These are phyloP conservation scores for Cryptomyrus ogoouensis DNA, from an alignment of 2,113 vertebrate species.

Conservation along the genomic window DNA sequence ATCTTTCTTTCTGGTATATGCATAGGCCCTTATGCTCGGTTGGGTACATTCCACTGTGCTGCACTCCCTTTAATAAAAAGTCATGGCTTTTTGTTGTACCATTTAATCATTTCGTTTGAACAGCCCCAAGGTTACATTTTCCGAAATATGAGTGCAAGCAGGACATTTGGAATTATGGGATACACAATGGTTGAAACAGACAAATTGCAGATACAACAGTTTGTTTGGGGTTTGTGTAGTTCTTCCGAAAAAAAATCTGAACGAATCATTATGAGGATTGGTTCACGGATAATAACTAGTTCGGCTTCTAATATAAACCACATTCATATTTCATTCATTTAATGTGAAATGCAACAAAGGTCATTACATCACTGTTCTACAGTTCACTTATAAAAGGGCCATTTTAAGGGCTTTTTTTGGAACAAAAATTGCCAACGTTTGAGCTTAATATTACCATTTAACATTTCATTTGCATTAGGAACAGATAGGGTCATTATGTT, in stretches of 20 bases:
- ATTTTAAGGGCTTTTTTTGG: neutral
- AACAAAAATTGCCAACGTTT: neutral
- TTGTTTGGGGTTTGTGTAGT: neutral
- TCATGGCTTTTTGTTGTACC: neutral
- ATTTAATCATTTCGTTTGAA: neutral
- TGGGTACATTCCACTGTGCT: neutral
- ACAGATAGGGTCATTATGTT: neutral
- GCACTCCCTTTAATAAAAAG: neutral
- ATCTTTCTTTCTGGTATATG: neutral
- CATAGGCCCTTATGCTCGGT: neutral
- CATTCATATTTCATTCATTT: conserved; percentile 9
- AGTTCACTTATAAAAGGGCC: neutral
- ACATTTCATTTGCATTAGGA: neutral
- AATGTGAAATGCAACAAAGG: conserved; percentile 5
- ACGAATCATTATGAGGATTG: neutral
- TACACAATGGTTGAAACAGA: neutral
- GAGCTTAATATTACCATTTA: neutral
- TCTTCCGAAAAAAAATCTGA: neutral
- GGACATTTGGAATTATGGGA: neutral
- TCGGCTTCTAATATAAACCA: neutral
- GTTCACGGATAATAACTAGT: neutral
- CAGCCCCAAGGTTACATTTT: neutral
- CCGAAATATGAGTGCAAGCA: neutral
- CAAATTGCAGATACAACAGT: neutral
- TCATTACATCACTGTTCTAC: conserved; percentile 6